These are phyloP conservation scores for Octonoba sinensis DNA, from an alignment of 2,888 invertebrate species.

Conservation along the genomic window DNA sequence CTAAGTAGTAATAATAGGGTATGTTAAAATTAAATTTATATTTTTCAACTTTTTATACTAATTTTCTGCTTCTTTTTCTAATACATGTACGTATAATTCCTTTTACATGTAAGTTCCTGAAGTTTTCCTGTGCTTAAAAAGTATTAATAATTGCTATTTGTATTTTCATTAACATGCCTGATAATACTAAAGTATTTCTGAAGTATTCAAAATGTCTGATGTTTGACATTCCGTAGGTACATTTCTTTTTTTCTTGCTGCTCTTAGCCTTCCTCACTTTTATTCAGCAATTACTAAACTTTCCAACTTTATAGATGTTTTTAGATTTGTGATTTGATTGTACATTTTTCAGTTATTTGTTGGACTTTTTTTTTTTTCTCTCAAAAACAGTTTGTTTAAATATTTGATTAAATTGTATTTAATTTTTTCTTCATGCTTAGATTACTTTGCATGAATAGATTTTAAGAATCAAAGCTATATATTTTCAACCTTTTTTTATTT, in stretches of 20 bases:
- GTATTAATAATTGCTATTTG: too few species aligned
- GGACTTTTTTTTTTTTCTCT: too few species aligned
- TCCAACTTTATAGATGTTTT: neutral
- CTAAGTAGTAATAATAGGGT: constrained; percentile 60
- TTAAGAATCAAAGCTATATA: neutral
- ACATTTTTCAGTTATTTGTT: too few species aligned
- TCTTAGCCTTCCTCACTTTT: too few species aligned
- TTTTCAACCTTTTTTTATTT: neutral
- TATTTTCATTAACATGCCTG: too few species aligned
- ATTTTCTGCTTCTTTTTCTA: constrained; percentile 44
- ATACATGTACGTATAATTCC: constrained; percentile 20
- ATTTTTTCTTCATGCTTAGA: neutral
- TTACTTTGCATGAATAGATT: neutral
- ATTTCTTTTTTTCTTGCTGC: constrained; percentile 2
- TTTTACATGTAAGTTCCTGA: neutral
- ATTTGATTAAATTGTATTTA: neutral
- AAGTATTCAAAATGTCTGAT: too few species aligned
- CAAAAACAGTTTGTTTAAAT: too few species aligned
- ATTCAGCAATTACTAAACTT: neutral
- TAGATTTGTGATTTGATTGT: neutral
- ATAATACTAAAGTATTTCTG: too few species aligned
- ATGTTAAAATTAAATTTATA: constrained; percentile 56
- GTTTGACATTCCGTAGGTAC: neutral
- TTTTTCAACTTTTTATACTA: constrained; percentile 39
- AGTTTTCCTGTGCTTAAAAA: too few species aligned